phyloP scores from a whole-genome alignment of 1,140 invertebrate species.

The Anoplophora glabripennis region DNA sequence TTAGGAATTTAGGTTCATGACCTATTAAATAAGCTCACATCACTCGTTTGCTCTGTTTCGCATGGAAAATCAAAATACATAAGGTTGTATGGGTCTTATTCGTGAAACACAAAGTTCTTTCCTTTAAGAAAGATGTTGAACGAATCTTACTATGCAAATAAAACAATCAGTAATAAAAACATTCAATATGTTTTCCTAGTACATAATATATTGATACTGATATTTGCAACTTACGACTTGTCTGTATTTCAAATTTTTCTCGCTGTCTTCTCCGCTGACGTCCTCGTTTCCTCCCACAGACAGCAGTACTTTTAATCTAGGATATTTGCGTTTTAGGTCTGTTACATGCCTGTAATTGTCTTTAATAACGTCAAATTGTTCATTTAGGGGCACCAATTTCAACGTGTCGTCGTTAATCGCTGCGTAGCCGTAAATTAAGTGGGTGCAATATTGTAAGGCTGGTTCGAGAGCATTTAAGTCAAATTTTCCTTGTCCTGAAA shows the following conservation, averaged over 20 bases:
- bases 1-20: no score
- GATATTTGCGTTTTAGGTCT: slow-evolving; percentile 66
- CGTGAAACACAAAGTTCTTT: no score
- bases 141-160: no score
- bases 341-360: slow-evolving; percentile 69
- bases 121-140: no score
- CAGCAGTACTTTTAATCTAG: slow-evolving; percentile 70
- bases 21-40: no score
- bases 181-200: no score
- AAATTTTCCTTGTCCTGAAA: slow-evolving; percentile 75
- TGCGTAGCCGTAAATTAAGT: slow-evolving; percentile 83
- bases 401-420: slow-evolving; percentile 71
- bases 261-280: slow-evolving; percentile 50
- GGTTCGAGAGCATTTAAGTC: slow-evolving; percentile 68
- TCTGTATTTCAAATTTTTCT: slow-evolving; percentile 65
- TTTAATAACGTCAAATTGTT: slow-evolving; percentile 68
- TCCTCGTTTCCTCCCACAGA: slow-evolving; percentile 71
- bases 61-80: no score
- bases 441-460: slow-evolving; percentile 75
- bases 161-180: no score
- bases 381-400: slow-evolving; percentile 67
- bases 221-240: slow-evolving; percentile 49
- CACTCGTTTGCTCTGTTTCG: no score
- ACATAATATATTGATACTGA: no score
- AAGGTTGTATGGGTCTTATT: no score